Evolutionary conservation across 2,888 invertebrate genomes (phyloP), one percentile per base, ranked within the genome.

Genomic region (Creontiades dilutus): DNA sequence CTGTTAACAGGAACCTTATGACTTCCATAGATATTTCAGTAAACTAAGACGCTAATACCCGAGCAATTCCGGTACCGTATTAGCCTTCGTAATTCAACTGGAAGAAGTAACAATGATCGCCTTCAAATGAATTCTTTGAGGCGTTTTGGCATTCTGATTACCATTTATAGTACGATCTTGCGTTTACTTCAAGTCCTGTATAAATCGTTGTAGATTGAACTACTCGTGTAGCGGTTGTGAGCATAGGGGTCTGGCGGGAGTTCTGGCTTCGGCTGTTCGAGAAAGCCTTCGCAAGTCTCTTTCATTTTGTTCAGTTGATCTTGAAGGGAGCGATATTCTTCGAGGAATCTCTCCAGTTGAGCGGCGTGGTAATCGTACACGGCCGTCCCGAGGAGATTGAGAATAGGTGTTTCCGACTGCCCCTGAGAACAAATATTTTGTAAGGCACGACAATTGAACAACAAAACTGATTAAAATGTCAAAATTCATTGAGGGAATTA

Each of bases 291-390:
- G 84, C 91, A 91, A 23, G 91, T 91, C 80, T 96, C 96, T 92
- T 96, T 97, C 96, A 97, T 96, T 93, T 96, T 95, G 90, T 96
- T 96, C 91, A 97, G 94, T 93, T 97, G 96, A 92, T 96, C 96
- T 93, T 97, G 96, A 90, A 97, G 94, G 92, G 94, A 95, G 92
- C 96, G 95, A 92, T 97, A 97, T 93, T 97, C 97, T 92, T 97
- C 96, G 78, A 97, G 94, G 93, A 97, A 97, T 89, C 96, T 95
- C 92, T 97, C 97, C 91, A 97, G 93, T 93, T 97, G 96, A 19
- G 96, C 96, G 0, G 97, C 96, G 93, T 96, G 96, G 92, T 96
- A 96, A 92, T 97, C 96, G 93, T 96, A 96, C 23, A 95, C 94
- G 80, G 94, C 94, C 80, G 95, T 95, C 90, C 92, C 91, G 27